Evolutionary conservation across 2,888 invertebrate genomes (phyloP).

Genomic region (Leptogaster cylindrica): DNA sequence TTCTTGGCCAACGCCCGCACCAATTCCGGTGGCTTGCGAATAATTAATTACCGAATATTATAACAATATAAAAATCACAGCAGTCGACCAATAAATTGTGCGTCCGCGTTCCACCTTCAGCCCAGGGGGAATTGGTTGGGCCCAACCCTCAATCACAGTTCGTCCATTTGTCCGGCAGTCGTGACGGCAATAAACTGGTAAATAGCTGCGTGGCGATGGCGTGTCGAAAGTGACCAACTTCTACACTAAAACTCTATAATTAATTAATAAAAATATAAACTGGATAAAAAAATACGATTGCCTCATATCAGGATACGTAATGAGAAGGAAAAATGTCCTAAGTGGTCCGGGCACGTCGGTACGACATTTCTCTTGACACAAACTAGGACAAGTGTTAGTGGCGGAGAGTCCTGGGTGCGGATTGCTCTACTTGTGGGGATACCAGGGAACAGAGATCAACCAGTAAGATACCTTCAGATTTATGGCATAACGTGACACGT

Average conservation of each 20-base stretch:
- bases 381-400: background rate
- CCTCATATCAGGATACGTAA: slow-evolving; percentile 19
- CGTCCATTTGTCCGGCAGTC: slow-evolving; percentile 4
- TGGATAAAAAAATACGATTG: slow-evolving; percentile 28
- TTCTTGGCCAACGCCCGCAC: slow-evolving; percentile 9
- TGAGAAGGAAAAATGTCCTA: background rate
- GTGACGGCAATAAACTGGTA: slow-evolving; percentile 27
- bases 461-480: slow-evolving; percentile 34
- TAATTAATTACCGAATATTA: slow-evolving; percentile 40
- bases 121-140: background rate
- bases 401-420: background rate
- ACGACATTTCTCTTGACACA: background rate
- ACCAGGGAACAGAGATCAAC: slow-evolving; percentile 20
- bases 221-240: slow-evolving; percentile 40
- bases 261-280: slow-evolving; percentile 42
- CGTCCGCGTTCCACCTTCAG: background rate
- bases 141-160: slow-evolving; percentile 39
- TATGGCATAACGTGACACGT: slow-evolving; percentile 42
- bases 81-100: slow-evolving; percentile 34
- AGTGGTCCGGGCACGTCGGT: background rate
- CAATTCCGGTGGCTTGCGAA: background rate
- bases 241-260: slow-evolving; percentile 41
- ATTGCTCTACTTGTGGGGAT: slow-evolving; percentile 11
- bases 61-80: slow-evolving; percentile 39
- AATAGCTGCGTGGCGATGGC: slow-evolving; percentile 8